Conservation (phyloP, 1,140 invertebrate genomes). For the Telenomus remus region DNA sequence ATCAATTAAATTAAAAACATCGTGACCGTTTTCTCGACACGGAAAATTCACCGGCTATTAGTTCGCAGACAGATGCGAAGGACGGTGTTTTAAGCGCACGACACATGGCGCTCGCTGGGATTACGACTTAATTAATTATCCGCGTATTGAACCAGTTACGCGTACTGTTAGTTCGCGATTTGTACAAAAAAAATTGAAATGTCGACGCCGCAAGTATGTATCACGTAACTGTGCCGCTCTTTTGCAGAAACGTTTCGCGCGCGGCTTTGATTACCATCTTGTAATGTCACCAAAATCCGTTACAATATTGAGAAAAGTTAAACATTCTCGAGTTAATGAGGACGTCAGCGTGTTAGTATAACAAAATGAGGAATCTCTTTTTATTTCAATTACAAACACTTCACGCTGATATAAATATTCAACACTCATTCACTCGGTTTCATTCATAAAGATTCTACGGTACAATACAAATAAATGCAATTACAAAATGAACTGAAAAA, state of each 20-base stretch:
- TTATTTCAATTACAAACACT: too few relatives aligned
- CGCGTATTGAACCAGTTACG: slow-evolving; percentile 51
- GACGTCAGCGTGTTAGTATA: background rate
- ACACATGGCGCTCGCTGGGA: slow-evolving; percentile 17
- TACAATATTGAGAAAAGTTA: slow-evolving; percentile 10
- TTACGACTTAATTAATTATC: slow-evolving; percentile 51
- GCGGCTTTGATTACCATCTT: slow-evolving; percentile 43
- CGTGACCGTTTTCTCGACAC: background rate
- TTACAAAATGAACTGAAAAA: too few relatives aligned
- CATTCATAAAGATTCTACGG: too few relatives aligned
- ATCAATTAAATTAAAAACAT: slow-evolving; percentile 1
- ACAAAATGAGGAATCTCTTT: background rate
- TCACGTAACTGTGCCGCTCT: slow-evolving; percentile 46
- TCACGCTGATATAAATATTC: background rate
- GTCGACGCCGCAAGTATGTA: slow-evolving; percentile 55
- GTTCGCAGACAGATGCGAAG: slow-evolving; percentile 6
- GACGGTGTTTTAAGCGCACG: background rate
- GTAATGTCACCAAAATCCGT: slow-evolving; percentile 46
- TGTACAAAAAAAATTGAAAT: slow-evolving; percentile 53
- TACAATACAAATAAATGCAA: too few relatives aligned
- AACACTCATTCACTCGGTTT: background rate
- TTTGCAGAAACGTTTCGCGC: slow-evolving; percentile 24
- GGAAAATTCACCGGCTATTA: background rate
- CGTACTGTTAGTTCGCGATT: slow-evolving; percentile 47
- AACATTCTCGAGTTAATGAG: slow-evolving; percentile 16